Base-by-base conservation (phyloP, 1,140 invertebrate species). In the Drosophila quadrilineata region DNA sequence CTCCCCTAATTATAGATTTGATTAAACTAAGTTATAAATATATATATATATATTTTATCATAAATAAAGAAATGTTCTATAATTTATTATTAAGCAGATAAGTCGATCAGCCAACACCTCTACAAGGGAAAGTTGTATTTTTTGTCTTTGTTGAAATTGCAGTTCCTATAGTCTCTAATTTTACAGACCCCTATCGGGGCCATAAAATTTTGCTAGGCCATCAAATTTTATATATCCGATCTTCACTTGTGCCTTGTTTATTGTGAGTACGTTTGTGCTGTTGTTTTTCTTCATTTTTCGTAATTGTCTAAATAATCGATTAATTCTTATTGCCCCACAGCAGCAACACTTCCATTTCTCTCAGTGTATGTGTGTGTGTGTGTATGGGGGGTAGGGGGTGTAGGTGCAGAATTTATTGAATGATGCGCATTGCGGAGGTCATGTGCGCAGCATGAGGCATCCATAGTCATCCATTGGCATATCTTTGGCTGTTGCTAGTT, bases 281-380 rank as follows among this genome's bases (percentile, higher is more conserved):
- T 17, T 22, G 19, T 41, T 60, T 40, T 43, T 43, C 21, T 60
- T 69, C 28, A 45, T 64, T 56, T 63, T 64, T 72, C 57, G 53
- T 62, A 64, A 72, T 72, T 49, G 56, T 70, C 68, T 62, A 76
- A 84, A 84, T 77, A 82, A 82, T 73, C 63, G 59, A 72, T 76
- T 75, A 64, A 33, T 62, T 40, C 62, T 64, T 76, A 71, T 67
- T 54, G 68, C 63, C 68, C 40, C 72, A 82, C 16, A 10, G 19
- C 3, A 12, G 19, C 33, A 59, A 10, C 17, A 26, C 24, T 19
- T 6, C 3, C 17, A 26, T 36, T 19, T 6, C 3, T 12, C 3
- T n/a, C 35, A 9, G 6, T 29, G 36, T 10, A 1, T 26, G 22
- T 26, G 12, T 3, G 16, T 6, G 45, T 14, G 6, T 2, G 22